Evolutionary conservation across 2,113 vertebrate species (phyloP), one percentile per base, ranked within the genome.

Genomic region (Natator depressus): DNA sequence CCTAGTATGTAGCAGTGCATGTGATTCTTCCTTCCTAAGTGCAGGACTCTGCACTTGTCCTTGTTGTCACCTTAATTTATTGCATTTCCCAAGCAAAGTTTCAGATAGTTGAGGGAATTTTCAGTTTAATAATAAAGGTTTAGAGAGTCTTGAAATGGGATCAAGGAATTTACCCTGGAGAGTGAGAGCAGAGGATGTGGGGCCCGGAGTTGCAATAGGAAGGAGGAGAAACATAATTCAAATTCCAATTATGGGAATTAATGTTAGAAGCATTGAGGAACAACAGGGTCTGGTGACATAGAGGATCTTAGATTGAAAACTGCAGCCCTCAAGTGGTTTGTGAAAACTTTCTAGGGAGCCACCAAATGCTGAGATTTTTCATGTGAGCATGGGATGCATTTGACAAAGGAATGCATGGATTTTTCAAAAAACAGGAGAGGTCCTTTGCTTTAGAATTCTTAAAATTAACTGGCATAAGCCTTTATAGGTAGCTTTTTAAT

Each of bases 211-310:
- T 89, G 92, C 57, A 50, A 3, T 57, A 55, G 25, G 4, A 82
- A 82, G 5, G 4, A 91, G 10, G 9, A 88, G 51, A 13, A 90
- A 89, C 6, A 46, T 76, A 5, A 90, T 0, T 0, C 2, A 81
- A 79, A 84, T 82, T 57, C 90, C 42, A 65, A 0, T 14, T 86
- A 16, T 8, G 72, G 10, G 6, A 38, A 69, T n/a, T 69, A 35
- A 92, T 38, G 50, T 4, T 27, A 10, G 46, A 5, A 50, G 17
- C 1, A n/a, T 1, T 2, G 27, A 90, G 84, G 17, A 6, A 5
- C 5, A 51, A 4, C n/a, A 16, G 3, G 0, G 0, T 16, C 22
- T 80, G 4, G 4, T 72, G 47, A 25, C 35, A 6, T 6, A 89
- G 35, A 83, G 13, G 4, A 65, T 93, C 91, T 86, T 31, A 46